These are phyloP conservation scores for Chloropsis hardwickii DNA, from an alignment of 2,113 vertebrate genomes.

Conservation along the genomic window DNA sequence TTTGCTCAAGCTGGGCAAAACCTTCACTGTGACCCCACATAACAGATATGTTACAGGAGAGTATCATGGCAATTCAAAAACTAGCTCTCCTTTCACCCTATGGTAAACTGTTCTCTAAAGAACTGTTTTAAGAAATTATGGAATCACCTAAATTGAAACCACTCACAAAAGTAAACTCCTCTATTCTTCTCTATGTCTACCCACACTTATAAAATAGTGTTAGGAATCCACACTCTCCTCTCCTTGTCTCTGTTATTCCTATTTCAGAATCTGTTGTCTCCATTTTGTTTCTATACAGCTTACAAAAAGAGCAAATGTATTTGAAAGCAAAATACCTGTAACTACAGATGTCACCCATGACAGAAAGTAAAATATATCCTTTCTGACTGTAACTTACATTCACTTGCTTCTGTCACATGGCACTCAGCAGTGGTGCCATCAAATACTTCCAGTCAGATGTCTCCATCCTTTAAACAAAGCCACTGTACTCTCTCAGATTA, in stretches of 20 bases:
- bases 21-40: background rate
- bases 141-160: background rate
- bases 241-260: background rate
- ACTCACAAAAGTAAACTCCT: background rate
- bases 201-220: fast-evolving
- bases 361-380: background rate
- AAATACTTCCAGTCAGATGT: background rate
- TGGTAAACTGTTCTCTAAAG: background rate
- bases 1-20: background rate
- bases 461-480: background rate
- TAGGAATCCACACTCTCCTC: background rate
- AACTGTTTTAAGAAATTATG: background rate
- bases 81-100: background rate
- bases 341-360: background rate
- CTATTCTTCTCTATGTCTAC: background rate
- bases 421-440: background rate
- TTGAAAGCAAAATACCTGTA: background rate
- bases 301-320: background rate
- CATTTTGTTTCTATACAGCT: background rate
- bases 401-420: background rate
- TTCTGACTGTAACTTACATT: background rate
- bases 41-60: background rate
- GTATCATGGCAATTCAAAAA: background rate
- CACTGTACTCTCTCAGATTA: background rate
- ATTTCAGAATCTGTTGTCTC: background rate